Conservation (phyloP, 2,888 invertebrate species). For the Rhorus exstirpatorius region DNA sequence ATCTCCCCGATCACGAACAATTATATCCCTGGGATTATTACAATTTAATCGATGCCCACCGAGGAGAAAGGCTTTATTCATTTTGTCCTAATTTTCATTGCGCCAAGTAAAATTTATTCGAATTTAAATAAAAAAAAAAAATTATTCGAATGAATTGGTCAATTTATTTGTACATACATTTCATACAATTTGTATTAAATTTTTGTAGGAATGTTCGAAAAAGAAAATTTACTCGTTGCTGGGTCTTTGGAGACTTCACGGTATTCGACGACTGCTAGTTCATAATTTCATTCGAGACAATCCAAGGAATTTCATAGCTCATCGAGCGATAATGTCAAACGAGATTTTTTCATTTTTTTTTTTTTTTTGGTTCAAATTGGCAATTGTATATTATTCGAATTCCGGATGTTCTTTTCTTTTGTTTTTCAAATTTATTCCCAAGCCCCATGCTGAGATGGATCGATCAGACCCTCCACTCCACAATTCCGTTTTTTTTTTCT, state of each 20-base stretch:
- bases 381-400: slow-evolving; percentile 28
- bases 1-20: slow-evolving; percentile 35
- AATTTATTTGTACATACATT: too few species aligned
- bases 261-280: slow-evolving; percentile 24
- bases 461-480: slow-evolving; percentile 24
- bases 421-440: slow-evolving; percentile 22
- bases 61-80: not conserved
- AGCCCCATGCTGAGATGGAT: slow-evolving; percentile 24
- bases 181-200: too few species aligned
- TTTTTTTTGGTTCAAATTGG: slow-evolving; percentile 8
- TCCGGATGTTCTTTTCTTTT: slow-evolving; percentile 16
- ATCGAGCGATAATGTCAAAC: slow-evolving; percentile 31
- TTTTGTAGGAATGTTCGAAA: too few species aligned
- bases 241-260: not conserved
- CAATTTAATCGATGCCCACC: slow-evolving; percentile 30
- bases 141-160: too few species aligned
- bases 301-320: slow-evolving; percentile 13
- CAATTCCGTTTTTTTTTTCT: slow-evolving; percentile 22
- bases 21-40: slow-evolving; percentile 23
- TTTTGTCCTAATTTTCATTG: not conserved
- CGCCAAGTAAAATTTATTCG: not conserved
- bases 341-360: too few species aligned
- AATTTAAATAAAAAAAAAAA: not conserved
- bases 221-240: too few species aligned
- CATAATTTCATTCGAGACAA: slow-evolving; percentile 25